Conservation (phyloP, 2,888 invertebrate genomes). For the Thymelicus acteon region DNA sequence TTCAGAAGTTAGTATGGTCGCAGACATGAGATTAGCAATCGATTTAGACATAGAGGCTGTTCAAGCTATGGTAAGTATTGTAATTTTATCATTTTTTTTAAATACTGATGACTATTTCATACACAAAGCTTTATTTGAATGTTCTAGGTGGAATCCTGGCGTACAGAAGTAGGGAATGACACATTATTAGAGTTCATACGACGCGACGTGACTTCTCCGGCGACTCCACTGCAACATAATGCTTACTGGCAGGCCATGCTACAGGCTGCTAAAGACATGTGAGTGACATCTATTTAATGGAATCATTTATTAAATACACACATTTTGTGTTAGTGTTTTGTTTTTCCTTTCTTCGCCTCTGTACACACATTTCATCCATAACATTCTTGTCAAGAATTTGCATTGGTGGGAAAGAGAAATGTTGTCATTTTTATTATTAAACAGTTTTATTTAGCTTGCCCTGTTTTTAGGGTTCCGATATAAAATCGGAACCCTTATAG, state of each 20-base stretch:
- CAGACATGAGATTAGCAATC: conserved; percentile 63
- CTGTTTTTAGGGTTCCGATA: no score
- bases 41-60: conserved; percentile 52
- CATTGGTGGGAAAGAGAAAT: no score
- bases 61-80: conserved; percentile 55
- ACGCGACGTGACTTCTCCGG: conserved; percentile 53
- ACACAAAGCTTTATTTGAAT: neutral
- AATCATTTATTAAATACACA: no score
- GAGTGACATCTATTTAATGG: conserved; percentile 43
- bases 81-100: no score
- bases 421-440: no score
- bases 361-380: no score
- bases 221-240: conserved; percentile 86
- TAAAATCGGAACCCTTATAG: no score
- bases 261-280: conserved; percentile 74
- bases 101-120: no score
- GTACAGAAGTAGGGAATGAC: conserved; percentile 53
- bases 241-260: conserved; percentile 89
- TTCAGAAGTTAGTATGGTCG: conserved; percentile 47
- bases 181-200: conserved; percentile 59
- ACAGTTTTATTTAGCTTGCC: no score
- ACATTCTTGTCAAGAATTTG: no score
- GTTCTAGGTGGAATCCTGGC: conserved; percentile 63
- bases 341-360: no score
- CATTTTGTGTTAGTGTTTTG: no score